Evolutionary conservation across 2,113 vertebrate species (phyloP), one percentile per base, ranked within the genome.

Genomic region (Microtus montanus): DNA sequence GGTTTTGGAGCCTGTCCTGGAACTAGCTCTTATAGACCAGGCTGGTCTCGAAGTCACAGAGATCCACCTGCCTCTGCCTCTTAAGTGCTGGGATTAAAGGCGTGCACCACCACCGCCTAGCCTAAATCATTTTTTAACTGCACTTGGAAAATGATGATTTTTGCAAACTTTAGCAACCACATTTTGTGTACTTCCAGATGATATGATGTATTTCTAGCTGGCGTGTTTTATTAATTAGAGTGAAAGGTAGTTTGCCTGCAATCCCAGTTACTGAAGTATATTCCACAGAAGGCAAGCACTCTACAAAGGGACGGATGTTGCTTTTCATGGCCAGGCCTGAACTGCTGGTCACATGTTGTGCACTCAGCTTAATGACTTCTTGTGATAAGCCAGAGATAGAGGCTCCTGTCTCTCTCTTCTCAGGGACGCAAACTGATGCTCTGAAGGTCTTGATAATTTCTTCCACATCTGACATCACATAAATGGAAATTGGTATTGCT

Each of bases 141-240:
- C 77, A 75, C 64, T 94, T 92, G n/a, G 74, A 91, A 47, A 93
- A 93, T 28, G 88, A 33, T 85, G 47, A 91, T 30, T 91, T 90
- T 88, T 89, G 33, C 14, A 79, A 94, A 95, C 11, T 89, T 88
- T 33, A 70, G 9, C 61, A 89, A 90, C 49, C 61, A 82, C 5
- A 74, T 30, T 75, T 82, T 93, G 73, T 95, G n/a, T 58, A 74
- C 24, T 92, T 26, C 20, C 61, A 17, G 17, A 87, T 82, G 78
- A 68, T 74, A 82, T 86, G 24, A 87, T 79, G 83, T 87, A 64
- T 90, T 94, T 96, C 28, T 64, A 87, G 24, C 85, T 91, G 79
- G 78, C 47, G 52, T 61, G 8, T 20, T 77, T 95, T 94, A 88
- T 91, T 94, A 92, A 95, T 94, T 92, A 96, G 22, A 90, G 0